Base-by-base conservation (phyloP, 2,113 vertebrate genomes). In the Ptychochromis oligacanthus region DNA sequence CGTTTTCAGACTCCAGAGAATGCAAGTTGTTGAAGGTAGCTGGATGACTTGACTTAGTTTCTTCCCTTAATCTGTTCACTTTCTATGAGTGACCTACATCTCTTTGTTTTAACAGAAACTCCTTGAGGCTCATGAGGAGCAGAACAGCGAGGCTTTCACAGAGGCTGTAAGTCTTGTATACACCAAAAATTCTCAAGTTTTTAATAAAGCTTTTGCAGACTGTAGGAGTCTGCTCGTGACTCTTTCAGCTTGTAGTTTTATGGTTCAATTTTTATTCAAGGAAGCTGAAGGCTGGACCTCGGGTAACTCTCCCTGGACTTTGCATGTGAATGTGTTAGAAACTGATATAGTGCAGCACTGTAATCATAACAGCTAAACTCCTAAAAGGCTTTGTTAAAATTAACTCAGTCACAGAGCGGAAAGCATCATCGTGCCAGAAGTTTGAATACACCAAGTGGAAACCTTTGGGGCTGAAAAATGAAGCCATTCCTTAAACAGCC, bases 1-100 rank as follows among this genome's bases (percentile, higher is more conserved):
- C 98, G 0, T 99, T 99, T 95, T 96, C 98, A 55, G 98, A 99
- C 89, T 99, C 98, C 43, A 96, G 98, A 95, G 98, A 99, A 92
- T 99, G 98, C 95, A 98, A 99, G 90, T 94, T 99, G 86, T 88
- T 99, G 93, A 99, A 99, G 97, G 98, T 99, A 94, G 92, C 62
- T 10, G 46, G 31, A 76, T 49, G 74, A 77, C 22, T 55, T 31
- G 8, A n/a, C 60, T 79, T 54, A 57, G 28, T 60, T 28, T 43
- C 20, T 31, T 46, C n/a, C 5, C 7, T 67, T 14, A 28, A 79
- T 86, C 59, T 56, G 7, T 24, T 43, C n/a, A n/a, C 17, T 61
- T 79, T 84, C 77, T 57, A 2, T 49, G 11, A 72, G 38, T 90
- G 79, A 93, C 84, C 55, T 70, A 57, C 55, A 22, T 79, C 60